Base-by-base conservation (phyloP, 1,140 invertebrate species). In the Pseudomyrmex flavicornis region DNA sequence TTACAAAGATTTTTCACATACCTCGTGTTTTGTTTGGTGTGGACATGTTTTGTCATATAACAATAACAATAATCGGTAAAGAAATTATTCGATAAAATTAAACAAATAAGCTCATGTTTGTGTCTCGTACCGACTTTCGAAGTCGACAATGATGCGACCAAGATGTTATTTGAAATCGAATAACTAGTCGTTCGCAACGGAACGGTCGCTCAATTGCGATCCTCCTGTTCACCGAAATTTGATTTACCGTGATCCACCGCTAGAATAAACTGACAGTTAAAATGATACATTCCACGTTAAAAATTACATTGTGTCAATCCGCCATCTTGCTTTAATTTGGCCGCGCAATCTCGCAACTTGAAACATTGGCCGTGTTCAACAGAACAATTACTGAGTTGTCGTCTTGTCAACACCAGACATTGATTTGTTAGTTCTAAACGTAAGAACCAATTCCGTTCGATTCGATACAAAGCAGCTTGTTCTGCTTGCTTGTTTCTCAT, bases 271-370 rank as follows among this genome's bases (percentile, higher is more conserved):
- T 74, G 26, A 70, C 35, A 35, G 48, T 72, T 56, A 72, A 88
- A 89, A 88, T 86, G 84, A 70, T 79, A 54, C 76, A 75, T 83
- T 63, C 59, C 50, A 74, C 61, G 82, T 76, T 59, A 79, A 70
- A 82, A 88, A 26, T 88, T 88, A 35, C 35, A 76, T 86, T 88
- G 77, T 88, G 73, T 85, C 84, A 73, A 61, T 82, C 87, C 84
- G 88, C 88, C 88, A 89, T 89, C 76, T 89, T 89, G 88, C 75
- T 88, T 88, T 58, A 73, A 89, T 88, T 88, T 88, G 82, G 72
- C 87, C 87, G 86, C 86, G 83, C 85, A 76, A 85, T 85, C 83
- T 35, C 70, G 52, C 65, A 17, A 58, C 69, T 59, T 70, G 48
- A 59, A 54, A 2, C n/a, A 59, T 10, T 8, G 35, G 35, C 35